Percentiles rank a stretch among this genome's conserved stretches.
These are phyloP conservation scores for Aepyceros melampus DNA, from an alignment of 2,113 vertebrate genomes.

Conservation along the genomic window DNA sequence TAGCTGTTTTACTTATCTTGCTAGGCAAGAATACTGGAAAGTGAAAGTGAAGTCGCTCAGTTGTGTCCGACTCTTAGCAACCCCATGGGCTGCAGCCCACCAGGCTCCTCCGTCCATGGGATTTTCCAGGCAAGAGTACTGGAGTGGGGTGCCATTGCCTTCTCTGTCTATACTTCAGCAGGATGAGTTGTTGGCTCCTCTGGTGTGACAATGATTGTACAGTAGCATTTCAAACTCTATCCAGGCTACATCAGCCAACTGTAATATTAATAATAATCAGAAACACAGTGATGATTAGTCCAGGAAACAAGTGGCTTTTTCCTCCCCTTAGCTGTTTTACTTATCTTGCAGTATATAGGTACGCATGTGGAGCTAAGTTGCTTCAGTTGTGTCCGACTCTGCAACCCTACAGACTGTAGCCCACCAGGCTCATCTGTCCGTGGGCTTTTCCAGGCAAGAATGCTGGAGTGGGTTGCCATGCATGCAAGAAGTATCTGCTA, in stretches of 20 bases:
- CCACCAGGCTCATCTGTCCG: background rate
- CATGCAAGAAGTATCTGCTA: background rate
- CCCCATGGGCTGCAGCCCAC: background rate
- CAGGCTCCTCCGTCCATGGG: background rate
- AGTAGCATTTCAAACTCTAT: slow-evolving; percentile 13
- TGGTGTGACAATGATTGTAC: background rate
- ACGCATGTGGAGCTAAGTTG: background rate
- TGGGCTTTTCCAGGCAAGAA: background rate
- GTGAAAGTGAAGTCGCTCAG: background rate
- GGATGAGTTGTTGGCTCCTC: background rate
- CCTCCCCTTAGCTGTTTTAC: background rate
- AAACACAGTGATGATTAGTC: background rate
- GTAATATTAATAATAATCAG: background rate
- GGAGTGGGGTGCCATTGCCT: background rate
- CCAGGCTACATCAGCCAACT: background rate
- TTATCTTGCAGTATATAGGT: background rate
- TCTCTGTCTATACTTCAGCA: background rate
- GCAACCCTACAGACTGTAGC: background rate
- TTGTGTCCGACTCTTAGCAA: background rate
- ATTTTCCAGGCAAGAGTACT: background rate
- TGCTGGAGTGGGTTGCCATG: background rate
- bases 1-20: no score
- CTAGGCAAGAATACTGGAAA: no score
- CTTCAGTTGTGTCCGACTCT: background rate
- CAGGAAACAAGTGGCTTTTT: background rate